Evolutionary conservation across 2,797 vertebrate species (phyloP).

Genomic region (Enteromius unitaeniatus): DNA sequence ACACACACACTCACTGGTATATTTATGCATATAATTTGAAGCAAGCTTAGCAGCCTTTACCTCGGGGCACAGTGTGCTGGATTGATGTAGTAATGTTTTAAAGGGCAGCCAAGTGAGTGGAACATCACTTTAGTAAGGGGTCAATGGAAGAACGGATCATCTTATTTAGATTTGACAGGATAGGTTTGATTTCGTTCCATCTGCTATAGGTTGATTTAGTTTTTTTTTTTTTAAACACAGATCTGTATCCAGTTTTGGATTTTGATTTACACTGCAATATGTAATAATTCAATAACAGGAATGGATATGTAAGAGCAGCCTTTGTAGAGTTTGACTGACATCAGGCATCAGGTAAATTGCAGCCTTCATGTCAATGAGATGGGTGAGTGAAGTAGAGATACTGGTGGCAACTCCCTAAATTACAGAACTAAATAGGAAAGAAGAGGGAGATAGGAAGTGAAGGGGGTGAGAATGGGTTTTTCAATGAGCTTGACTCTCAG

Average conservation of each 20-base stretch:
- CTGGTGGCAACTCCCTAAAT: slow-evolving; percentile 67
- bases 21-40: slow-evolving; percentile 67
- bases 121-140: slow-evolving; percentile 76
- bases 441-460: slow-evolving; percentile 46
- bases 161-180: slow-evolving; percentile 81
- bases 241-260: neutral
- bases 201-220: slow-evolving; percentile 68
- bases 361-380: slow-evolving; percentile 75
- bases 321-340: slow-evolving; percentile 11
- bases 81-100: slow-evolving; percentile 74
- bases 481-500: slow-evolving; percentile 76
- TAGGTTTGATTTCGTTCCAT: slow-evolving; percentile 78
- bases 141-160: slow-evolving; percentile 73
- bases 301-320: neutral
- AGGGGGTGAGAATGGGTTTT: slow-evolving; percentile 68
- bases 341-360: slow-evolving; percentile 5
- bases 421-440: slow-evolving; percentile 78
- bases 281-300: neutral
- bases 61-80: slow-evolving; percentile 75
- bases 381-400: slow-evolving; percentile 72
- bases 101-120: slow-evolving; percentile 81
- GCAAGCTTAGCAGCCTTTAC: slow-evolving; percentile 68
- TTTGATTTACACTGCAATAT: neutral
- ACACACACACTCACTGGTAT: slow-evolving; percentile 48
- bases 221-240: slow-evolving; percentile 48